phyloP scores from a whole-genome alignment of 2,113 vertebrate genomes.

The Trachemys scripta region DNA sequence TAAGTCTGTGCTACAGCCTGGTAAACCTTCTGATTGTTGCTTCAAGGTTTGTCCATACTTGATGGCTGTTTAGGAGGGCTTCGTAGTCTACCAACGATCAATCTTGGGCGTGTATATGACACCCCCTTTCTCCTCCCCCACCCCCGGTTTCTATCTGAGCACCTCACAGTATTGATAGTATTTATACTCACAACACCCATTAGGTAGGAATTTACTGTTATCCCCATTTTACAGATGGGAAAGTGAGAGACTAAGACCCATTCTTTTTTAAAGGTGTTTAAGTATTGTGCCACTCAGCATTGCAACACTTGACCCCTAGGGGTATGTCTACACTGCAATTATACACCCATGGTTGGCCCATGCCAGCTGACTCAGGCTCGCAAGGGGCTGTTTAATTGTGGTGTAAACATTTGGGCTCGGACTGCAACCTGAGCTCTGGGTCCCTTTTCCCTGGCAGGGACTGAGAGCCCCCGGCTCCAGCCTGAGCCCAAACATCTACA shows the following conservation, averaged over 20 bases:
- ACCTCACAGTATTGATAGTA: background rate
- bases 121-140: accelerated
- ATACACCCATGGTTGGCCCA: background rate
- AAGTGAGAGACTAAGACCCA: background rate
- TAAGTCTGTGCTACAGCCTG: background rate
- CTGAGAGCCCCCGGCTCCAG: too few species aligned
- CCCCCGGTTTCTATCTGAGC: background rate
- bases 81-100: background rate
- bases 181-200: background rate
- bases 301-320: background rate
- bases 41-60: background rate
- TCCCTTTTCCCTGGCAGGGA: too few species aligned
- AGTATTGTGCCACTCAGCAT: background rate
- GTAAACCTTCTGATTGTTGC: background rate
- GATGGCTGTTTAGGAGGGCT: background rate
- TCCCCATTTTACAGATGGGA: background rate
- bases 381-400: background rate
- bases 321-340: background rate
- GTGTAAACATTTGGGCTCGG: background rate
- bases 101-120: background rate
- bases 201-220: background rate
- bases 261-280: background rate
- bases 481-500: too few species aligned
- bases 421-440: too few species aligned
- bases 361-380: background rate